These are phyloP conservation scores for Amphiprion percula DNA, from an alignment of 2,113 vertebrate genomes.

Conservation along the genomic window DNA sequence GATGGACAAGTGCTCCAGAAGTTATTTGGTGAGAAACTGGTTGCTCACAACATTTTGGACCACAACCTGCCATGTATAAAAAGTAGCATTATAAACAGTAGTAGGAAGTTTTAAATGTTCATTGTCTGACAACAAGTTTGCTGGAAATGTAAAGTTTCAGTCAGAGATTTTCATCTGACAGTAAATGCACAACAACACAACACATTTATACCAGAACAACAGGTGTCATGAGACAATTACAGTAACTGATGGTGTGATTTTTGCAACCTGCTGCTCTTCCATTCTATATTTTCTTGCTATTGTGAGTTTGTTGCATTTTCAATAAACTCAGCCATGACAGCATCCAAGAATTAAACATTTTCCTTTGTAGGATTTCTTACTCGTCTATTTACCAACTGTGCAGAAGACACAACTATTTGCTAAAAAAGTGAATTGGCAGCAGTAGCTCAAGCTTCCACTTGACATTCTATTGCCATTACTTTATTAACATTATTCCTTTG, in stretches of 20 bases:
- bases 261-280: too few relatives aligned
- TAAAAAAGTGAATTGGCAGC: not conserved
- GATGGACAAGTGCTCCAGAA: conserved; percentile 99
- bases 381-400: not conserved
- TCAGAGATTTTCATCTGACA: not conserved
- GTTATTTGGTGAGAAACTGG: conserved; percentile 89
- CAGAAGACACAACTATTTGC: not conserved
- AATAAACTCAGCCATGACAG: too few relatives aligned
- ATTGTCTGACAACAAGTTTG: too few relatives aligned
- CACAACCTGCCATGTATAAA: not conserved
- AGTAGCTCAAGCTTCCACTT: not conserved
- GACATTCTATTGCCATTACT: too few relatives aligned
- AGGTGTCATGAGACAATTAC: too few relatives aligned
- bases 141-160: not conserved
- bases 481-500: not conserved
- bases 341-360: too few relatives aligned
- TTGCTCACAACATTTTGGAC: not conserved
- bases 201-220: not conserved
- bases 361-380: too few relatives aligned
- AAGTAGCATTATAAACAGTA: too few relatives aligned
- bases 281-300: too few relatives aligned
- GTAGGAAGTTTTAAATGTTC: too few relatives aligned
- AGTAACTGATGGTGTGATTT: too few relatives aligned
- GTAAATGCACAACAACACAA: not conserved
- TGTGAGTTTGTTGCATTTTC: too few relatives aligned